A percentile compares a stretch with the other conserved stretches of the same genome.
phyloP scores from a whole-genome alignment of 2,888 invertebrate species.

The Agrotis ipsilon region DNA sequence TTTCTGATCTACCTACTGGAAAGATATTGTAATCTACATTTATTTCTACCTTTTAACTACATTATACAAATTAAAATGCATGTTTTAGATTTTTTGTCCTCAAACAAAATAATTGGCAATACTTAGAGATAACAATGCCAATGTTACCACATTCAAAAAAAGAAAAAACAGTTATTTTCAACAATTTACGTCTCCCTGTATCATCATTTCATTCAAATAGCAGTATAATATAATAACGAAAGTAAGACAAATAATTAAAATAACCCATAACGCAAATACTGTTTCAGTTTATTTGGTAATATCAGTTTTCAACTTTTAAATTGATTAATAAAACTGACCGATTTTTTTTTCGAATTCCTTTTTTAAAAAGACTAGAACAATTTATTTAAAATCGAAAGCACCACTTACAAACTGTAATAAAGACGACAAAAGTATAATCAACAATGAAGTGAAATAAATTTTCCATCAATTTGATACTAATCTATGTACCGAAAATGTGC shows the following conservation, averaged over 20 bases:
- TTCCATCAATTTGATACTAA: no score
- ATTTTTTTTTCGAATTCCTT: no score
- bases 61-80: not conserved
- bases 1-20: not conserved
- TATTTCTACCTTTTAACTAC: not conserved
- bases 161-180: conserved; percentile 11
- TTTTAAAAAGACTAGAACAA: conserved; percentile 68
- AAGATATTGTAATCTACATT: not conserved
- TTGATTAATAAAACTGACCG: not conserved
- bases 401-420: conserved; percentile 19
- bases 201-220: conserved; percentile 40
- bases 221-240: conserved; percentile 1
- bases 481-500: no score
- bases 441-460: not conserved
- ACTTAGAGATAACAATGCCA: not conserved
- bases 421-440: conserved; percentile 38
- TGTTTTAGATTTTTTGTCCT: not conserved
- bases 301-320: not conserved
- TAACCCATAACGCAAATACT: not conserved
- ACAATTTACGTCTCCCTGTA: conserved; percentile 71
- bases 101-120: not conserved
- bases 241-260: not conserved
- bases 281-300: not conserved
- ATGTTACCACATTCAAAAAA: not conserved
- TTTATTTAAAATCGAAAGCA: conserved; percentile 57